Conservation (phyloP, 2,113 vertebrate species). For the Actenoides hombroni region DNA sequence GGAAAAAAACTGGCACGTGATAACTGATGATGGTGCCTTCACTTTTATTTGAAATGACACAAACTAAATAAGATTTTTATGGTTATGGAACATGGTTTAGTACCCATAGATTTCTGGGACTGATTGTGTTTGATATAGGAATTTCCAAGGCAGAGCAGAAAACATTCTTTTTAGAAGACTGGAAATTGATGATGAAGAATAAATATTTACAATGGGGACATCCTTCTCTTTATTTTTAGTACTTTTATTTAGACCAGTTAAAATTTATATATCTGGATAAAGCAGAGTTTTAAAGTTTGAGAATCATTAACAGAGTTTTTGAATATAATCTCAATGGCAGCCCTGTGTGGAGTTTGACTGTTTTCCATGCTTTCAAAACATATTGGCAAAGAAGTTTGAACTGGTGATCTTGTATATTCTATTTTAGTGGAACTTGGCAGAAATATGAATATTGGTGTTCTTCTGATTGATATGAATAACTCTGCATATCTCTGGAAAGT, state of each 20-base stretch:
- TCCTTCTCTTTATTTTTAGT: not conserved
- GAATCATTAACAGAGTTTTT: not conserved
- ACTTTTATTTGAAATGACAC: not conserved
- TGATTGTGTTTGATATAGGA: not conserved
- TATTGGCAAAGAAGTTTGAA: not conserved
- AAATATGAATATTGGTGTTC: slow-evolving; percentile 38
- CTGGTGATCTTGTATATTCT: not conserved
- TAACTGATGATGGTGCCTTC: not conserved
- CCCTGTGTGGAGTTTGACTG: not conserved
- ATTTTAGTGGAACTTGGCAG: not conserved
- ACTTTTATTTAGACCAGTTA: not conserved
- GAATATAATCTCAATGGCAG: not conserved
- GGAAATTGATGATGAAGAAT: not conserved
- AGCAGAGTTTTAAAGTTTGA: not conserved
- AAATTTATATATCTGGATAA: not conserved
- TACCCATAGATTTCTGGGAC: not conserved
- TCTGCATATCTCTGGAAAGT: slow-evolving; percentile 49
- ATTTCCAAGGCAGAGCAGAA: not conserved
- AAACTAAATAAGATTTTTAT: not conserved
- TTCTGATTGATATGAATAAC: slow-evolving; percentile 41
- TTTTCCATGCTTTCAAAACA: not conserved
- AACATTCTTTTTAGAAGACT: not conserved
- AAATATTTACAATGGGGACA: not conserved
- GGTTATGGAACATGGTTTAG: not conserved
- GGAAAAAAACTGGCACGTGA: not conserved